These are phyloP conservation scores for Pomacea maculata DNA, from an alignment of 1,140 invertebrate species.

Conservation along the genomic window DNA sequence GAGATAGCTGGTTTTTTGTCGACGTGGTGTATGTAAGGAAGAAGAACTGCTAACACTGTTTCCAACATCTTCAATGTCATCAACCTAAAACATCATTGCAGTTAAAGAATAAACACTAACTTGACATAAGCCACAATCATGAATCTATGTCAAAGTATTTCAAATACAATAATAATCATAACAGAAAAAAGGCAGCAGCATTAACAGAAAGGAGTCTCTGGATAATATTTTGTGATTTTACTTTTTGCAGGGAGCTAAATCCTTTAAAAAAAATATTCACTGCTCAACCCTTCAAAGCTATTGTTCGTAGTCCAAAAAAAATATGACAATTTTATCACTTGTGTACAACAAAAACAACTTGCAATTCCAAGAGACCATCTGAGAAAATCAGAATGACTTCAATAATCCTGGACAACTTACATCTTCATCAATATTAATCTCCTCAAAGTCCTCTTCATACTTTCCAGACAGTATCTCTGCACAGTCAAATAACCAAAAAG, in stretches of 20 bases:
- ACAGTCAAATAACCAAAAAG: slow-evolving; percentile 22
- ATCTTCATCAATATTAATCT: slow-evolving; percentile 32
- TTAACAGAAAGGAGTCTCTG: too few relatives aligned
- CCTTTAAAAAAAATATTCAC: not conserved
- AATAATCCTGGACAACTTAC: not conserved
- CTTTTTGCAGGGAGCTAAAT: too few relatives aligned
- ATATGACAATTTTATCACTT: slow-evolving; percentile 15
- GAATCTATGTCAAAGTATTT: too few relatives aligned
- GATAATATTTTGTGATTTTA: too few relatives aligned
- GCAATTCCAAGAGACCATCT: slow-evolving; percentile 1
- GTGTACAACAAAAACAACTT: not conserved
- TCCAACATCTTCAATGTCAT: slow-evolving; percentile 35
- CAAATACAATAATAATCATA: too few relatives aligned
- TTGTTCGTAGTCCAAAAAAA: not conserved
- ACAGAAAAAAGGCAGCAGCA: too few relatives aligned
- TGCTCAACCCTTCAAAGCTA: not conserved
- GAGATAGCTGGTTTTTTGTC: slow-evolving; percentile 29
- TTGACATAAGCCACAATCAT: not conserved
- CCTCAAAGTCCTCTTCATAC: slow-evolving; percentile 62
- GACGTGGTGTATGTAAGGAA: slow-evolving; percentile 22
- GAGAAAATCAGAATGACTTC: not conserved
- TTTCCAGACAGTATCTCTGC: slow-evolving; percentile 51
- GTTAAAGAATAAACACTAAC: not conserved
- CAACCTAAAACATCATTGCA: slow-evolving; percentile 11
- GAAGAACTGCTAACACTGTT: slow-evolving; percentile 34